phyloP scores from a whole-genome alignment of 2,888 invertebrate genomes.

The Spatulosminthurus flaviceps region DNA sequence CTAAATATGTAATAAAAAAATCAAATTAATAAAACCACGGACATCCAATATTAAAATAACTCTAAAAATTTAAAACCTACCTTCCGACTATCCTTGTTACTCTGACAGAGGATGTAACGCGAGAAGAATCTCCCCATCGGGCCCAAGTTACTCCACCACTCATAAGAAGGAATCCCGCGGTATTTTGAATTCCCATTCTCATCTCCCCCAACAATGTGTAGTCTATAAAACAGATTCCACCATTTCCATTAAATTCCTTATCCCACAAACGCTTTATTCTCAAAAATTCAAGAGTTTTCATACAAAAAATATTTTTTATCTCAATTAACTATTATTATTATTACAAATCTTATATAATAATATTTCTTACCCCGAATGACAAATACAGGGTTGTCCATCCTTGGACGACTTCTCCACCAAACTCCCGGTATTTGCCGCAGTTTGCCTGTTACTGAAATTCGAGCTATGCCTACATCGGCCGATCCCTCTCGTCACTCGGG shows the following conservation, averaged over 20 bases:
- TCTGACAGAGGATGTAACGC: constrained; percentile 62
- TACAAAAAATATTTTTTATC: too few relatives aligned
- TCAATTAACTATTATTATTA: too few relatives aligned
- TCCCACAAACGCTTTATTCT: too few relatives aligned
- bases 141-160: constrained; percentile 57
- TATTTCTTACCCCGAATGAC: constrained; percentile 66
- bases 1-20: constrained; percentile 28
- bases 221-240: constrained; percentile 45
- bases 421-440: constrained; percentile 86
- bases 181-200: constrained; percentile 63
- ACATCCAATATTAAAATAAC: too few relatives aligned
- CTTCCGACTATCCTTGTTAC: constrained; percentile 59
- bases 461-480: constrained; percentile 86
- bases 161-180: constrained; percentile 58
- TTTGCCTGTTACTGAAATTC: constrained; percentile 87
- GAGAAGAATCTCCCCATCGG: constrained; percentile 62
- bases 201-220: constrained; percentile 62
- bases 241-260: too few relatives aligned
- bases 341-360: too few relatives aligned
- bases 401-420: constrained; percentile 79
- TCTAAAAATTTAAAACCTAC: too few relatives aligned
- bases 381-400: constrained; percentile 70
- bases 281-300: too few relatives aligned
- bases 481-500: constrained; percentile 86
- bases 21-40: not conserved